phyloP scores from a whole-genome alignment of 2,888 invertebrate species.

The Mythimna lalbum region DNA sequence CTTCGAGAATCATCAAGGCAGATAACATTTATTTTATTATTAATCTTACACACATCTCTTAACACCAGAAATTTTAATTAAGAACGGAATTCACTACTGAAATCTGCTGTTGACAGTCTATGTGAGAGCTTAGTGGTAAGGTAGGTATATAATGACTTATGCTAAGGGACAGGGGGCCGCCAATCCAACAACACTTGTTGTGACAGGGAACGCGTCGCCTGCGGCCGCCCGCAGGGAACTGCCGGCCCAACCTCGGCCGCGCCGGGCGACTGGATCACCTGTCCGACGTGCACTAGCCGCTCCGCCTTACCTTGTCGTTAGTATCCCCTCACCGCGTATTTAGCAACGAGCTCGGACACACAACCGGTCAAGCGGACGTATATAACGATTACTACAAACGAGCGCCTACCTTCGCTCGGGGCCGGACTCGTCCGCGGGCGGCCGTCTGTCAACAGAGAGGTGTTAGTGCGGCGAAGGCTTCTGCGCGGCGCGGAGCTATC shows the following conservation, averaged over 20 bases:
- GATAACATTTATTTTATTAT: constrained; percentile 80
- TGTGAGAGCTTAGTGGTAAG: constrained; percentile 70
- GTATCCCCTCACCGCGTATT: constrained; percentile 73
- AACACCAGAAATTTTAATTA: constrained; percentile 74
- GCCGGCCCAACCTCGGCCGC: constrained; percentile 87
- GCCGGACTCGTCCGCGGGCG: constrained; percentile 52
- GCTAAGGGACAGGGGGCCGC: constrained; percentile 88
- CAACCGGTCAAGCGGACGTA: constrained; percentile 76
- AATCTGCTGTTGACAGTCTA: constrained; percentile 71
- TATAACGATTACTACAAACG: constrained; percentile 64
- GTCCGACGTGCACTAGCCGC: constrained; percentile 67
- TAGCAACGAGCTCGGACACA: constrained; percentile 74
- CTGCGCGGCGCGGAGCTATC: constrained; percentile 94
- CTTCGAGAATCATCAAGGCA: constrained; percentile 88
- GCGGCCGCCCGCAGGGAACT: constrained; percentile 90
- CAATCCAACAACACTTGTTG: constrained; percentile 90
- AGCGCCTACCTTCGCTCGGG: constrained; percentile 76
- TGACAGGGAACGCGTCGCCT: constrained; percentile 85
- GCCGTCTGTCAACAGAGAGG: constrained; percentile 73
- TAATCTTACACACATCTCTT: constrained; percentile 83
- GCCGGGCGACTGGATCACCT: constrained; percentile 70
- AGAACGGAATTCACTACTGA: constrained; percentile 70
- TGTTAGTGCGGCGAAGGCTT: constrained; percentile 72
- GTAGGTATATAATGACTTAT: constrained; percentile 65
- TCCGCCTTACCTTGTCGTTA: constrained; percentile 74